These are phyloP conservation scores for Anthophora plumipes DNA, from an alignment of 2,888 invertebrate genomes.

Conservation along the genomic window DNA sequence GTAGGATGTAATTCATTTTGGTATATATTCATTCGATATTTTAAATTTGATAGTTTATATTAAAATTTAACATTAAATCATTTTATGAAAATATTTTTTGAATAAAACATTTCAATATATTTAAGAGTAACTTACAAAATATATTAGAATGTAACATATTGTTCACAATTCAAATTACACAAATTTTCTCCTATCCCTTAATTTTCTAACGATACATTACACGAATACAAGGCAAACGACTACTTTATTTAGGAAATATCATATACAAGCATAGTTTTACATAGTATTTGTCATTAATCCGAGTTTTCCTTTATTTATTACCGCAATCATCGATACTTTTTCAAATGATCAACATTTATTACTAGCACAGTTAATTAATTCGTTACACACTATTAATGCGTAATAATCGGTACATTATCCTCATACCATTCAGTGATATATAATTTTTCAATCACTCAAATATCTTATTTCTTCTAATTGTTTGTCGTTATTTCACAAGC, in stretches of 20 bases:
- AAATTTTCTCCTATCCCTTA: conserved; percentile 25
- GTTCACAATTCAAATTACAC: conserved; percentile 57
- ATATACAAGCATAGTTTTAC: conserved; percentile 81
- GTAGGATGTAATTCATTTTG: conserved; percentile 6
- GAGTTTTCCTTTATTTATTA: conserved; percentile 72
- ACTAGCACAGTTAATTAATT: conserved; percentile 71
- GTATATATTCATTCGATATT: conserved; percentile 20
- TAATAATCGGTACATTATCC: conserved; percentile 69
- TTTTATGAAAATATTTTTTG: conserved; percentile 23
- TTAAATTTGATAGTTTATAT: conserved; percentile 13
- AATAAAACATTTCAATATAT: conserved; percentile 33
- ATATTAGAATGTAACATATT: conserved; percentile 46
- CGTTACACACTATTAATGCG: conserved; percentile 64
- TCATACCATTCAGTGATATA: conserved; percentile 62
- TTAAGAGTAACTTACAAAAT: conserved; percentile 53
- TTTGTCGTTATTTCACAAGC: conserved; percentile 47
- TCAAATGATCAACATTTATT: conserved; percentile 65
- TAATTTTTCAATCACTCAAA: conserved; percentile 62
- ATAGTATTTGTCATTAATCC: conserved; percentile 72
- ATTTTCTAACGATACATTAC: conserved; percentile 68
- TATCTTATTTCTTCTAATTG: conserved; percentile 53
- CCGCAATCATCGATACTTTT: conserved; percentile 61
- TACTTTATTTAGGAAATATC: conserved; percentile 82
- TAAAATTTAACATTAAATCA: conserved; percentile 28
- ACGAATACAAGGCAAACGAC: conserved; percentile 79